These are phyloP conservation scores for Megaceryle torquata DNA, from an alignment of 2,113 vertebrate genomes.

Conservation along the genomic window DNA sequence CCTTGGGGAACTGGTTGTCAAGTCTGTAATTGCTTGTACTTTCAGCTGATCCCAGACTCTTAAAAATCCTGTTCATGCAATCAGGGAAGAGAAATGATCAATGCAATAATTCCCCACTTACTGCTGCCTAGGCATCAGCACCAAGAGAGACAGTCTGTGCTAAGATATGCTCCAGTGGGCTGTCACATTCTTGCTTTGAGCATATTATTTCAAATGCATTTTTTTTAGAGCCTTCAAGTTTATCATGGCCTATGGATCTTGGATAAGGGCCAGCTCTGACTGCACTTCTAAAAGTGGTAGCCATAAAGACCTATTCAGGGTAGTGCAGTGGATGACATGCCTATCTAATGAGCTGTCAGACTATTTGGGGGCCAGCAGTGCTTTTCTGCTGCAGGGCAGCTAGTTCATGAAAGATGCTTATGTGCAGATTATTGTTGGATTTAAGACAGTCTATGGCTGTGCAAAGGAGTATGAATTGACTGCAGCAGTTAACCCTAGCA, in stretches of 20 bases:
- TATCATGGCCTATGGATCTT: not conserved
- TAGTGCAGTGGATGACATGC: not conserved
- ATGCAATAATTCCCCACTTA: not conserved
- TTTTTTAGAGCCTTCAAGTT: conserved; percentile 22
- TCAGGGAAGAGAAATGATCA: not conserved
- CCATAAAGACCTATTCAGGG: not conserved
- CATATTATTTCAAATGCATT: not conserved
- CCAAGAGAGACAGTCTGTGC: not conserved
- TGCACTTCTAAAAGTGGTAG: not conserved
- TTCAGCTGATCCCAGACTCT: not conserved
- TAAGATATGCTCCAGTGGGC: not conserved
- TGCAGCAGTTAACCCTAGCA: not conserved
- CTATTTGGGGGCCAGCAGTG: not conserved
- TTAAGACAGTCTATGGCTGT: not conserved
- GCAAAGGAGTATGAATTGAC: not conserved
- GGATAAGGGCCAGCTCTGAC: not conserved
- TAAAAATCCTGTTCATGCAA: not conserved
- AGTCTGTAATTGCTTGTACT: no score
- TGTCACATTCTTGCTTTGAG: not conserved
- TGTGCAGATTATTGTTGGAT: not conserved
- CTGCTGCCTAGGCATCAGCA: not conserved
- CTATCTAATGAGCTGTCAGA: not conserved
- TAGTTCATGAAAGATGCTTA: not conserved
- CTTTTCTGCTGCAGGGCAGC: not conserved
- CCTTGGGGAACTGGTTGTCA: not conserved